Base-by-base conservation (phyloP, 2,888 invertebrate genomes). In the Atethmia centrago region DNA sequence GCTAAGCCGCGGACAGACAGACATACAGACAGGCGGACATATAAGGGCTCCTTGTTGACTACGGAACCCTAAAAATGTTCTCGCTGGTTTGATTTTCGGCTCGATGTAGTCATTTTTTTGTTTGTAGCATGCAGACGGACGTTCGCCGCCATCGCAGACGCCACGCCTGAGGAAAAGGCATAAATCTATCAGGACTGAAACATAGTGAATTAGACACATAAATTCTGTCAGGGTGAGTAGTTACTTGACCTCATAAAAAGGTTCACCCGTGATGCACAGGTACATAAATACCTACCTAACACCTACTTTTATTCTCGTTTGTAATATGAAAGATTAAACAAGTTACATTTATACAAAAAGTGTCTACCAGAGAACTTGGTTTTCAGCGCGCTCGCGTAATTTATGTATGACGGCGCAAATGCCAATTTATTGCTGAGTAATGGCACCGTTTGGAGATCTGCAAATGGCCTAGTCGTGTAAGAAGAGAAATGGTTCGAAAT, bases 341-440 rank as follows among this genome's bases (percentile, higher is more conserved):
- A 88, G 82, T 88, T 82, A 88, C 82, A 86, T 88, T 86, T 84
- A 90, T 90, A 88, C 88, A 87, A 95, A 95, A 95, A 94, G 92
- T 94, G 93, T 94, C 92, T 94, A 88, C 90, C 88, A 88, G 92
- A 90, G 91, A 93, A 93, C 90, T 94, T 92, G 93, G 93, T 95
- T 95, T 93, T 94, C 93, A 91, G 92, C 93, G 93, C 91, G 92
- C 94, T 87, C 90, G 85, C 90, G 93, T 95, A 95, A 96, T 96
- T 95, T 96, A 96, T 96, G 95, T 96, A 96, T 95, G 95, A 94
- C 95, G 94, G 94, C 94, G 93, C 94, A 95, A 96, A 96, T 95
- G 94, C 96, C 96, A 96, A 96, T 96, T 96, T 96, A 96, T 96
- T 94, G 95, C 95, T 95, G 96, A 96, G 95, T 96, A 96, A 96